Base-by-base conservation (phyloP, 2,113 vertebrate species). In the Leucopternis melanops region DNA sequence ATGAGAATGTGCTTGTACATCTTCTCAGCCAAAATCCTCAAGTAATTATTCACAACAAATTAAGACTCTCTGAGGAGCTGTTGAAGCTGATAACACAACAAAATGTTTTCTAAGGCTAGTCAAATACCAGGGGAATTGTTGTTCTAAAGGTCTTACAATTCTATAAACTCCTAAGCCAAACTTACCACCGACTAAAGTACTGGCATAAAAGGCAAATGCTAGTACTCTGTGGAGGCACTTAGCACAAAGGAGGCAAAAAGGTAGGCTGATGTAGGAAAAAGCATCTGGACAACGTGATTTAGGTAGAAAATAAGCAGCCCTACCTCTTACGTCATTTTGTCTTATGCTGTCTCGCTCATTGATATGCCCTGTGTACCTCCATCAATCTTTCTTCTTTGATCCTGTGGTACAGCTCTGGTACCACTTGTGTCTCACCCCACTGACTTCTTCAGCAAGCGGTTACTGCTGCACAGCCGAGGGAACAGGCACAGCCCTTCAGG, bases 121-220 rank as follows among this genome's bases (percentile, higher is more conserved):
- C 77, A 89, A 96, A 59, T 79, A 54, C 59, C 25, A 7, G n/a
- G 54, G 49, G 58, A 96, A 95, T 96, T 93, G n/a, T 16, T 88
- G 3, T 66, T 87, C 29, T 58, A 55, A 88, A 93, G 86, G 19
- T 13, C 19, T 80, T 81, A 18, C 25, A 13, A 86, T 72, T 95
- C 58, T 62, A 11, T 78, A 83, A 90, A 47, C 14, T 45, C 8
- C 19, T 54, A 62, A 63, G 13, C 19, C 85, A 77, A 83, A 91
- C 66, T 54, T 58, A 67, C 21, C 45, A 32, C 38, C 69, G 45
- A 38, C 17, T 79, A 44, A 84, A 91, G 27, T 50, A 50, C 22
- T 88, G 47, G 11, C 34, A 36, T 66, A 63, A 93, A 57, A 32
- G 23, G 29, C 47, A 92, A 86, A 82, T 66, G 40, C 13, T 23